Percentiles rank a stretch among this genome's conserved stretches.
Evolutionary conservation across 2,888 invertebrate genomes (phyloP).

Genomic region (Willowsia nigromaculata): DNA sequence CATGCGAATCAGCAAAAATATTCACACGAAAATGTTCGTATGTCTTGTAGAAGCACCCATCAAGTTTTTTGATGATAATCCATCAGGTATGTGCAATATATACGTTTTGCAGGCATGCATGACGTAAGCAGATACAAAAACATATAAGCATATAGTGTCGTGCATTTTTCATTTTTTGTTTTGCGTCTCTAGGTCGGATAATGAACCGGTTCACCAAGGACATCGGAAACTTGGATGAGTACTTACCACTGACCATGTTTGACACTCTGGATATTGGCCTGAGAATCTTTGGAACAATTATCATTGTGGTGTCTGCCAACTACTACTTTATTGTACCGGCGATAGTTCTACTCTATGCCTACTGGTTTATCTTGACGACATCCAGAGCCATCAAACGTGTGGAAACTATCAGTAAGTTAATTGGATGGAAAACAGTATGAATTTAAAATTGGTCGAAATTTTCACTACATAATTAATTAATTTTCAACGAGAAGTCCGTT

Average conservation of each 20-base stretch:
- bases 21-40: constrained; percentile 82
- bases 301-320: constrained; percentile 81
- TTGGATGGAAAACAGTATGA: not conserved
- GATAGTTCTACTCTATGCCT: constrained; percentile 80
- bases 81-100: constrained; percentile 74
- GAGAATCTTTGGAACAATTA: constrained; percentile 81
- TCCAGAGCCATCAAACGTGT: constrained; percentile 82
- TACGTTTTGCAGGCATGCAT: not conserved
- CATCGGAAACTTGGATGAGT: constrained; percentile 89
- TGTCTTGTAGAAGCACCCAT: constrained; percentile 81
- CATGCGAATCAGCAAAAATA: constrained; percentile 80
- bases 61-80: constrained; percentile 78
- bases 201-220: constrained; percentile 93
- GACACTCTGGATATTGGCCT: constrained; percentile 83
- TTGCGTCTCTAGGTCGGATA: constrained; percentile 84
- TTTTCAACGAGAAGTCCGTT: constrained; percentile 92
- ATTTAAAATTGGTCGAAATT: not conserved
- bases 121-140: not conserved
- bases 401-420: constrained; percentile 81
- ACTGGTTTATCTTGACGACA: constrained; percentile 81
- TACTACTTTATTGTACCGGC: constrained; percentile 80
- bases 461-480: not conserved
- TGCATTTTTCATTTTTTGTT: constrained; percentile 62
- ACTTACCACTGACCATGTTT: constrained; percentile 85
- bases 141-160: not conserved